Percentiles rank a stretch among this genome's conserved stretches.
phyloP scores from a whole-genome alignment of 2,888 invertebrate genomes.

The Stratiomys singularior region DNA sequence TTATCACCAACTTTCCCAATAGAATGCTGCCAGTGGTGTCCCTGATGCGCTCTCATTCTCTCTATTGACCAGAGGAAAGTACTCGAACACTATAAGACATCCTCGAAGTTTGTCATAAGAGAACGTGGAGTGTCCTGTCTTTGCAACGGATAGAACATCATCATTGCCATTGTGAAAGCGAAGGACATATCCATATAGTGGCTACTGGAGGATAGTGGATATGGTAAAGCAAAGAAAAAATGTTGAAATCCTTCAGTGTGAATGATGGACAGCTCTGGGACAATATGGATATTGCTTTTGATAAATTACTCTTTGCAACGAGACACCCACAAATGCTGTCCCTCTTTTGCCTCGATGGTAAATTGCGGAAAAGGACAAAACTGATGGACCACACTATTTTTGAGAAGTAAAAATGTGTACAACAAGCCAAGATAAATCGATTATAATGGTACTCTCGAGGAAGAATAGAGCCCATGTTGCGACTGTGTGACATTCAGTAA shows the following conservation, averaged over 20 bases:
- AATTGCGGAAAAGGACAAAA: conserved; percentile 19
- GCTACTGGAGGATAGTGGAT: conserved; percentile 8
- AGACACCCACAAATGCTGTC: conserved; percentile 6
- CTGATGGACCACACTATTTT: conserved; percentile 27
- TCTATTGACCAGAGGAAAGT: conserved; percentile 24
- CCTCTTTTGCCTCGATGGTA: neutral
- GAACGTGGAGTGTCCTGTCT: conserved; percentile 39
- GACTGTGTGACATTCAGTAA: neutral
- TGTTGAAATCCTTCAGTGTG: conserved; percentile 35
- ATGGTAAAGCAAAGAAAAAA: conserved; percentile 23
- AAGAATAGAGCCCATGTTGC: neutral
- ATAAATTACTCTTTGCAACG: conserved; percentile 38
- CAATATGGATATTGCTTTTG: conserved; percentile 45
- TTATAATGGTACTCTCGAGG: neutral
- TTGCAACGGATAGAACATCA: conserved; percentile 32
- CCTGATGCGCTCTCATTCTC: conserved; percentile 40
- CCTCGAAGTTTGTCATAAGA: conserved; percentile 17
- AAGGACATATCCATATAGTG: conserved; percentile 33
- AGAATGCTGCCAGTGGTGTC: conserved; percentile 32
- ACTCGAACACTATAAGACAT: conserved; percentile 41
- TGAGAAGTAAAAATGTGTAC: neutral
- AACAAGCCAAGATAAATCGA: neutral
- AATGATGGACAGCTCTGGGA: conserved; percentile 45
- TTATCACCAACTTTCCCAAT: conserved; percentile 42
- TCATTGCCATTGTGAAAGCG: conserved; percentile 30